Conservation (phyloP, 2,888 invertebrate genomes). For the Imbricaverruca yamaguchii region DNA sequence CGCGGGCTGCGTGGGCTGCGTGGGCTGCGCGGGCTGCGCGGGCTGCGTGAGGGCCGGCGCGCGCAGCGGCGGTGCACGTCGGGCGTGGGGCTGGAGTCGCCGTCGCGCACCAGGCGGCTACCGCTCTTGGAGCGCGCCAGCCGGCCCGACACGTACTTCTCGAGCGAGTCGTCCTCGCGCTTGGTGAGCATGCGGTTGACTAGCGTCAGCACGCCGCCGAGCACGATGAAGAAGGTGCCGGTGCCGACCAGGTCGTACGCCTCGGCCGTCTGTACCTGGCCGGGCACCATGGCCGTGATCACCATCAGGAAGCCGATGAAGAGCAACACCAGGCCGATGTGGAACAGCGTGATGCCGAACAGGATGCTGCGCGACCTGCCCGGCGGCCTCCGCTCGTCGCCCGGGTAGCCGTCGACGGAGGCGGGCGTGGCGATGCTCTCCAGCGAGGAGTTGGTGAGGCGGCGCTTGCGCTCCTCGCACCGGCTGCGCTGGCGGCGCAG, state of each 20-base stretch:
- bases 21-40: not conserved
- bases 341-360: constrained; percentile 33
- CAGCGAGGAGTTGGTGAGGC: constrained; percentile 28
- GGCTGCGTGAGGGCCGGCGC: not conserved
- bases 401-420: constrained; percentile 29
- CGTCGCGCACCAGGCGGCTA: constrained; percentile 29
- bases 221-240: constrained; percentile 31
- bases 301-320: constrained; percentile 33
- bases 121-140: constrained; percentile 31
- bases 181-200: constrained; percentile 32
- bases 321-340: constrained; percentile 33
- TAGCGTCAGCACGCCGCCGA: constrained; percentile 32
- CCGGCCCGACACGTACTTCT: constrained; percentile 32
- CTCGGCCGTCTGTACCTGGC: constrained; percentile 28
- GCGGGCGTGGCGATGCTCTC: constrained; percentile 28
- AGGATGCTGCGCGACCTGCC: constrained; percentile 27
- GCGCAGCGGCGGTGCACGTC: constrained; percentile 26
- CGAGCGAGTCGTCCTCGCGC: constrained; percentile 32
- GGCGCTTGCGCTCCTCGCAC: constrained; percentile 29
- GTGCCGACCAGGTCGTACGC: constrained; percentile 31
- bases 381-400: constrained; percentile 21
- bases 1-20: not conserved
- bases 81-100: constrained; percentile 31
- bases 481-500: constrained; percentile 32
- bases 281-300: constrained; percentile 32